Evolutionary conservation across 92 coral and sea anemone species (phyloP).

Genomic region (Parazoanthus swiftii): DNA sequence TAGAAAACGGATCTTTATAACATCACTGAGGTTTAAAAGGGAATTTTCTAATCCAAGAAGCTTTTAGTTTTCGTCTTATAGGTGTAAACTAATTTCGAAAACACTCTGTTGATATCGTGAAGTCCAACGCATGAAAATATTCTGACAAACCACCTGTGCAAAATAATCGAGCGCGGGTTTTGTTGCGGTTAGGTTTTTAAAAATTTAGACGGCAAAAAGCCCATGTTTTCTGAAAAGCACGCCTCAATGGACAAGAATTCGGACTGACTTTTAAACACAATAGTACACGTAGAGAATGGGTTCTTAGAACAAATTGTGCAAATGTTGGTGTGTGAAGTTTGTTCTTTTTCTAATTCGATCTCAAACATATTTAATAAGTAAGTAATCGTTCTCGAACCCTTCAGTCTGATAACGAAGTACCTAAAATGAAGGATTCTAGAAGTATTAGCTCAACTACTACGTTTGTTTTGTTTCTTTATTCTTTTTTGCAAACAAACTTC

Average conservation of each 20-base stretch:
- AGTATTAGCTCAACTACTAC: not conserved
- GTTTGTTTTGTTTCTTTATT: conserved; percentile 5
- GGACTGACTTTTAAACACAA: conserved; percentile 1
- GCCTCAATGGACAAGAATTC: not conserved
- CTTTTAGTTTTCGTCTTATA: not conserved
- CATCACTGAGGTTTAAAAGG: too few relatives aligned
- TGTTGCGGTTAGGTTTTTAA: conserved; percentile 17
- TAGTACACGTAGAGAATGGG: not conserved
- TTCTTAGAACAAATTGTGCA: conserved; percentile 1
- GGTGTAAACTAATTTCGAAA: not conserved
- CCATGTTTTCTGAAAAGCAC: conserved; percentile 9
- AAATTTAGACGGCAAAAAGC: conserved; percentile 20
- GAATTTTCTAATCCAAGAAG: not conserved
- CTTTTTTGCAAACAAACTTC: conserved; percentile 22
- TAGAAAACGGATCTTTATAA: not conserved
- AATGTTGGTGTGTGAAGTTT: not conserved
- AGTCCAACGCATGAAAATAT: not conserved
- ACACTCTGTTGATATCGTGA: not conserved
- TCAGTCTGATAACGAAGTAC: not conserved
- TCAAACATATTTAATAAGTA: conserved; percentile 12
- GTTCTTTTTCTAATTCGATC: conserved; percentile 27
- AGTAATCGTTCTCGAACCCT: not conserved
- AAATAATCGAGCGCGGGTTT: conserved; percentile 21
- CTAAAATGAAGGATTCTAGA: not conserved
- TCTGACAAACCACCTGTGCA: conserved; percentile 21